These are phyloP conservation scores for Spicauda simplicius DNA, from an alignment of 2,888 invertebrate species.

Conservation along the genomic window DNA sequence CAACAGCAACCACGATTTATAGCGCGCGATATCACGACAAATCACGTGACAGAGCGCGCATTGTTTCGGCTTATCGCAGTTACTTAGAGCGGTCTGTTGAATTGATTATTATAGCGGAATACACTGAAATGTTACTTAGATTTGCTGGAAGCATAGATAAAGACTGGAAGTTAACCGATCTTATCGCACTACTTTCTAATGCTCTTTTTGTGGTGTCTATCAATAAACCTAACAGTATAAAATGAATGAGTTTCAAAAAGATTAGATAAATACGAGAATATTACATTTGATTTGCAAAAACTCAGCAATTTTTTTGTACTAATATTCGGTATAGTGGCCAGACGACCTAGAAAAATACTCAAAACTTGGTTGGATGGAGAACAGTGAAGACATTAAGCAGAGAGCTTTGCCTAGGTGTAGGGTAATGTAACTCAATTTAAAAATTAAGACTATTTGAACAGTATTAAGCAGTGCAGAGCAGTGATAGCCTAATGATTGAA, in stretches of 20 bases:
- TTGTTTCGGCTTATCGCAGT: constrained; percentile 50
- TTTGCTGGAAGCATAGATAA: constrained; percentile 5
- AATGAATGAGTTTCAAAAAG: neutral
- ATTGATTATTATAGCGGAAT: constrained; percentile 31
- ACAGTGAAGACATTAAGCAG: no score
- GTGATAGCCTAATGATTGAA: no score
- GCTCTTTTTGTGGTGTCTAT: neutral
- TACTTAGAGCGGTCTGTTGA: constrained; percentile 42
- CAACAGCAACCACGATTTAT: constrained; percentile 59
- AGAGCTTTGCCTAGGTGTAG: no score
- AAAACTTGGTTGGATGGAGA: no score
- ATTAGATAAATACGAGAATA: neutral
- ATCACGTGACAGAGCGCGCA: constrained; percentile 53
- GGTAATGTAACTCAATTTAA: no score
- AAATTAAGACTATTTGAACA: no score
- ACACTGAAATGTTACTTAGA: constrained; percentile 19
- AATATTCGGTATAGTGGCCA: no score
- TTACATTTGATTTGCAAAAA: no score
- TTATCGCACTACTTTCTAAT: neutral
- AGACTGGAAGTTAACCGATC: neutral
- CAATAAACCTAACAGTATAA: neutral
- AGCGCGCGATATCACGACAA: constrained; percentile 65
- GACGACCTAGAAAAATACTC: no score
- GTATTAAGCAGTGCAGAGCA: no score
- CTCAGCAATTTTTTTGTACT: no score